Base-by-base conservation (phyloP, 1,140 invertebrate species). In the Cydia amplana region DNA sequence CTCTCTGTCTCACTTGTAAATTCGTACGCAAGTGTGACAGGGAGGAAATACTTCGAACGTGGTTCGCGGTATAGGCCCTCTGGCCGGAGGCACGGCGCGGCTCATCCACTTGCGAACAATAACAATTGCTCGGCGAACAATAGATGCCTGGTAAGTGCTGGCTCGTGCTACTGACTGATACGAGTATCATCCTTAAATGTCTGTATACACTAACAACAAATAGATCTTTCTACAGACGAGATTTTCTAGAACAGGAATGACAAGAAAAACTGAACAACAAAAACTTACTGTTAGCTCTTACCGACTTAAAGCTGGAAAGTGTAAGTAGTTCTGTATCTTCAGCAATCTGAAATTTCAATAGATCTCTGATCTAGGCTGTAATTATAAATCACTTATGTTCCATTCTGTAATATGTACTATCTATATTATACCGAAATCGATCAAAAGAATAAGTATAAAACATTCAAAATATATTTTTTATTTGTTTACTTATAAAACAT, bases 401-500 rank as follows among this genome's bases (percentile, higher is more conserved):
- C n/a, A n/a, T n/a, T n/a, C 20, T 18, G 49, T 4, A 60, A 60
- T 60, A 7, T 23, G 18, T 23, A 60, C 55, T 2, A 10, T 60
- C 7, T 23, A 23, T 23, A 60, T 60, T 60, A 60, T 2, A 60
- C 9, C 23, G 20, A 60, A 23, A 10, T 60, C 64, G 36, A 20
- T 70, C n/a, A 70, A 40, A 70, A 5, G 4, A 70, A 28, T 36
- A 40, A 36, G 20, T 23, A 60, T 60, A 0, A 36, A 36, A 32
- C 64, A n/a, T 67, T 32, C 43, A 70, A 32, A 43, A 70, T 36
- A 36, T 70, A 60, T 32, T 12, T 32, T 36, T 70, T 70, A 70
- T 70, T 20, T 70, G 65, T 70, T 70, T 70, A 70, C 65, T 70
- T 70, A 70, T 23, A 70, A 70, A 70, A 70, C 65, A 70, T 70